Conservation (phyloP, 2,888 invertebrate species). For the Carcina quercana region DNA sequence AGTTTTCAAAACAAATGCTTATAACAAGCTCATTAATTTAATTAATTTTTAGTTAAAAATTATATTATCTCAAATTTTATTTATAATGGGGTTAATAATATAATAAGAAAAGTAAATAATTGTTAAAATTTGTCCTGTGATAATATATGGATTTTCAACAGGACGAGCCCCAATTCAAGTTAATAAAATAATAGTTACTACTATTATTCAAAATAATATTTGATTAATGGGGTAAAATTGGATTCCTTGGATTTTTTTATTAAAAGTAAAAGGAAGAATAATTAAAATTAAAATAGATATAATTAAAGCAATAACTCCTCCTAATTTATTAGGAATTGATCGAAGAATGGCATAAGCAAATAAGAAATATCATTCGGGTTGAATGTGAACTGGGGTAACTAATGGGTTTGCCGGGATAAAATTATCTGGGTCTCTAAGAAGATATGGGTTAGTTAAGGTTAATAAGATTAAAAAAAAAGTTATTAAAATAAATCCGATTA, state of each 20-base stretch:
- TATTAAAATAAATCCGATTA: no score
- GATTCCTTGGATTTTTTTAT: conserved; percentile 73
- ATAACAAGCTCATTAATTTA: conserved; percentile 75
- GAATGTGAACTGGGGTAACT: no score
- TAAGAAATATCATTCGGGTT: no score
- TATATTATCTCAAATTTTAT: conserved; percentile 71
- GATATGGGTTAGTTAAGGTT: no score
- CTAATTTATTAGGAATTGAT: no score
- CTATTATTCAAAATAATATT: conserved; percentile 75
- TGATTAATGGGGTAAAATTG: conserved; percentile 77
- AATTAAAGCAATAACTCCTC: no score
- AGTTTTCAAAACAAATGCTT: conserved; percentile 83
- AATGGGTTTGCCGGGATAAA: no score
- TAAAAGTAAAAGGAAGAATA: no score
- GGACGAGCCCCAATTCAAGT: conserved; percentile 83
- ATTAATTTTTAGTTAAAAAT: conserved; percentile 55
- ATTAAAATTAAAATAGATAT: no score
- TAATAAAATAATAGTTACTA: conserved; percentile 73
- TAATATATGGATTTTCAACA: conserved; percentile 79
- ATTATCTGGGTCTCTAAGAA: no score
- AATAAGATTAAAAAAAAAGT: no score
- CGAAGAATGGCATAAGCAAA: no score
- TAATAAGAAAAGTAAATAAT: conserved; percentile 74
- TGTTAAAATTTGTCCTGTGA: conserved; percentile 76
- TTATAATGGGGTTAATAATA: conserved; percentile 65